Conservation (phyloP, 1,140 invertebrate genomes). For the Zaprionus kolodkinae region DNA sequence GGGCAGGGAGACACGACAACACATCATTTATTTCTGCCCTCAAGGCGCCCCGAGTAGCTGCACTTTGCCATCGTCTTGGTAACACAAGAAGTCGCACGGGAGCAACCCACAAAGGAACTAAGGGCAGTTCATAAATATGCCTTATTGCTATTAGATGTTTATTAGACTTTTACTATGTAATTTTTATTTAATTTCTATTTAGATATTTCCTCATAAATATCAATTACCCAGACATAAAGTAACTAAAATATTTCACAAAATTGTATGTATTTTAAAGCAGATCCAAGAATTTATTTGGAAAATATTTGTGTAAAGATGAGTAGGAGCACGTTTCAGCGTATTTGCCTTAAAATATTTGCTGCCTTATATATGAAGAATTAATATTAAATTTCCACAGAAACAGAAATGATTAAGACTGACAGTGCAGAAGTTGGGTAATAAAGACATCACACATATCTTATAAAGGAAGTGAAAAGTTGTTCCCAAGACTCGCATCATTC, state of each 20-base stretch:
- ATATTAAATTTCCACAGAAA: too few species aligned
- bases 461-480: not conserved
- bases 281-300: not conserved
- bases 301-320: not conserved
- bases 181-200: not conserved
- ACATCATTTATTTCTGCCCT: slow-evolving; percentile 38
- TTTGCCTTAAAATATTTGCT: too few species aligned
- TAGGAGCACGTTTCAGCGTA: not conserved
- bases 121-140: not conserved
- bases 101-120: not conserved
- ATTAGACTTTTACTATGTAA: not conserved
- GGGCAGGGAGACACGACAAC: slow-evolving; percentile 21
- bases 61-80: not conserved
- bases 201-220: not conserved
- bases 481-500: too few species aligned
- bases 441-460: not conserved
- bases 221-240: not conserved
- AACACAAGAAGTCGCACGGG: not conserved
- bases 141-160: not conserved
- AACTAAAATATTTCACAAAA: not conserved
- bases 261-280: too few species aligned
- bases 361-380: too few species aligned
- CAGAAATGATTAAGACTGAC: not conserved
- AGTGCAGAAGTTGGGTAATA: not conserved
- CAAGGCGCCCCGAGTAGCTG: not conserved